Conservation (phyloP, 2,797 vertebrate genomes). For the Silurus lanzhouensis region DNA sequence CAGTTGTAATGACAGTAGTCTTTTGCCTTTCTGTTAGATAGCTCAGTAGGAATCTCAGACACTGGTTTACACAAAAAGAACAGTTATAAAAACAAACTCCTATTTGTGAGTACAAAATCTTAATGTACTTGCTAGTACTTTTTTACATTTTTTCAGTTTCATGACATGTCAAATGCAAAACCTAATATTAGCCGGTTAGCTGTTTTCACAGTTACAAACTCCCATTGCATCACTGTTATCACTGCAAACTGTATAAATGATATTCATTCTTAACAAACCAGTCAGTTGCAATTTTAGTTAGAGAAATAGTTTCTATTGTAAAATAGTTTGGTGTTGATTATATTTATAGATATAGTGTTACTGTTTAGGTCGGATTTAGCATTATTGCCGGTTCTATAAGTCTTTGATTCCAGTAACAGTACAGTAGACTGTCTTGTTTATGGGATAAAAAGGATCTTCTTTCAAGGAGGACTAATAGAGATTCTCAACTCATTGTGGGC, state of each 20-base stretch:
- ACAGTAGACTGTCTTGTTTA: conserved; percentile 39
- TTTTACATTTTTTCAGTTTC: no score
- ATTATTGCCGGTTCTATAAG: conserved; percentile 18
- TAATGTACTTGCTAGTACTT: background rate
- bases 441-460: conserved; percentile 47
- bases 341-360: background rate
- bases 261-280: background rate
- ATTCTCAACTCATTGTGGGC: conserved; percentile 46
- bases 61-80: background rate
- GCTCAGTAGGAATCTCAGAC: background rate
- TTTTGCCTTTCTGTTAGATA: background rate
- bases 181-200: background rate
- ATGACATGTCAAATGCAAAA: background rate
- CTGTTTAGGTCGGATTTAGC: conserved; percentile 10
- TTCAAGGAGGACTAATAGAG: conserved; percentile 51
- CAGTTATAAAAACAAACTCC: background rate
- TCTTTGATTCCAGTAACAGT: conserved; percentile 41
- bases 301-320: background rate
- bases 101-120: background rate
- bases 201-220: background rate
- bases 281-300: background rate
- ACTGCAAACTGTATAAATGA: background rate
- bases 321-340: background rate
- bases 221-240: background rate
- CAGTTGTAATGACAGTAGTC: background rate